A percentile compares a stretch with the other conserved stretches of the same genome.
Conservation (phyloP, 2,113 vertebrate species). For the Aldabrachelys gigantea region DNA sequence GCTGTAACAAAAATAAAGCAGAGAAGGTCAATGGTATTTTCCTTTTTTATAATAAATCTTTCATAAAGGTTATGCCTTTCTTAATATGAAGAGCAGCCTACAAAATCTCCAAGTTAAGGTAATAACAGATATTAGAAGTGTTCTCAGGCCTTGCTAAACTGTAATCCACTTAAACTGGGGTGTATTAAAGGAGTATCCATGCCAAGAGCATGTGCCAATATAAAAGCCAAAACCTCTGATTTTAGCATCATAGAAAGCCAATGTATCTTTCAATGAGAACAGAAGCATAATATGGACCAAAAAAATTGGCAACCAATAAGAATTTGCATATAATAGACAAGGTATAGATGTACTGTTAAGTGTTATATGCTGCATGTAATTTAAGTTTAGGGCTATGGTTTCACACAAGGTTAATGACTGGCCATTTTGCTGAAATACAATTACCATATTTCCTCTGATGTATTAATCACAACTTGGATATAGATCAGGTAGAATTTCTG, state of each 20-base stretch:
- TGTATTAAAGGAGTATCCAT: neutral
- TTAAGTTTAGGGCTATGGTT: neutral
- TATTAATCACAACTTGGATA: neutral
- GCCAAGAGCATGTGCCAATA: neutral
- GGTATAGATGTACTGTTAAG: accelerated
- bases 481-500: neutral
- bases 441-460: neutral
- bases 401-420: neutral
- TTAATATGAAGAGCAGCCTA: neutral
- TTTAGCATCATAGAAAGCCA: neutral
- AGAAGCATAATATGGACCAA: neutral
- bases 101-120: neutral
- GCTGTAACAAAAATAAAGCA: neutral
- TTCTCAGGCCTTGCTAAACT: neutral
- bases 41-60: neutral
- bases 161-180: neutral
- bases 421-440: neutral
- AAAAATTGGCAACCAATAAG: neutral
- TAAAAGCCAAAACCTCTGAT: neutral
- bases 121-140: neutral
- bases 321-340: neutral
- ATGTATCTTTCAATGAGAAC: neutral
- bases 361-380: accelerated
- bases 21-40: neutral
- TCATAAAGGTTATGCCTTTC: neutral